Evolutionary conservation across 2,113 vertebrate genomes (phyloP).

Genomic region (Lophotis ruficrista): DNA sequence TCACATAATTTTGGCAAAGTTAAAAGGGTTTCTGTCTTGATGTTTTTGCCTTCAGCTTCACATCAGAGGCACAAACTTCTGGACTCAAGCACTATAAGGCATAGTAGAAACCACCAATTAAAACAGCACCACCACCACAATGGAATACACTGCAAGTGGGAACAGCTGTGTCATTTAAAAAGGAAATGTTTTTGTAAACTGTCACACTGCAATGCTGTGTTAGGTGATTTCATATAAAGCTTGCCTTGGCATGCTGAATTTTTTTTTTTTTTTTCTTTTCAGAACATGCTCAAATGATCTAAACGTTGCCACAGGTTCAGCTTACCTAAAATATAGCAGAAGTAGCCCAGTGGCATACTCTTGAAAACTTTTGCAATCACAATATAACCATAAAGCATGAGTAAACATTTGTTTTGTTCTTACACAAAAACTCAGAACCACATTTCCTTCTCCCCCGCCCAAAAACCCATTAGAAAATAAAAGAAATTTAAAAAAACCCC

Average conservation of each 20-base stretch:
- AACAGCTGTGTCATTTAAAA: constrained; percentile 60
- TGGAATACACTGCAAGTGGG: constrained; percentile 70
- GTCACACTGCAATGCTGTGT: constrained; percentile 65
- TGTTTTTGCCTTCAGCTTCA: constrained; percentile 72
- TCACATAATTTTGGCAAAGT: constrained; percentile 70
- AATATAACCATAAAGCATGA: constrained; percentile 69
- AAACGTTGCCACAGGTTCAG: constrained; percentile 57
- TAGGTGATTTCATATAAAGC: constrained; percentile 68
- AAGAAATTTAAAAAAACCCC: constrained; percentile 27
- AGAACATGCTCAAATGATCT: constrained; percentile 69
- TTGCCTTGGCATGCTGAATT: constrained; percentile 56
- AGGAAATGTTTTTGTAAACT: constrained; percentile 71
- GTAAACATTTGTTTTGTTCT: constrained; percentile 66
- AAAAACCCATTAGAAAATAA: constrained; percentile 18
- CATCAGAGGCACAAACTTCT: constrained; percentile 78
- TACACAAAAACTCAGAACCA: constrained; percentile 73
- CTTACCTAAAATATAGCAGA: constrained; percentile 53
- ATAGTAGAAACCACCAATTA: constrained; percentile 77
- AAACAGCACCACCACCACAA: constrained; percentile 27
- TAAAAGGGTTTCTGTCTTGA: constrained; percentile 40
- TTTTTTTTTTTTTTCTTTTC: constrained; percentile 17
- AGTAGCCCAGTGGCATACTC: constrained; percentile 62
- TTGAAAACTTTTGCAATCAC: constrained; percentile 70
- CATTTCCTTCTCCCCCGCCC: constrained; percentile 25
- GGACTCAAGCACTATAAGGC: constrained; percentile 83